phyloP scores from a whole-genome alignment of 2,113 vertebrate species.

The Parus major region DNA sequence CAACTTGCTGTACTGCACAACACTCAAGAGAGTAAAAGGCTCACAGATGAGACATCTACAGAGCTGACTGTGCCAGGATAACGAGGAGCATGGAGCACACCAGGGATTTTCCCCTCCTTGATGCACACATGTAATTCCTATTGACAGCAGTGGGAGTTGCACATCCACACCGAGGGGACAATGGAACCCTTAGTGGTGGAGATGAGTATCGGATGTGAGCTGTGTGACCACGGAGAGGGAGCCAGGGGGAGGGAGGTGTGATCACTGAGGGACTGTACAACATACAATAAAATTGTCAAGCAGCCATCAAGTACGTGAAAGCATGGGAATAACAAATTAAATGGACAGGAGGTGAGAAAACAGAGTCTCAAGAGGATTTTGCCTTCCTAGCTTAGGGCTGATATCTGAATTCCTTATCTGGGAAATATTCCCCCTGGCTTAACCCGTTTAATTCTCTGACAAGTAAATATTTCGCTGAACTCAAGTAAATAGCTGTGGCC shows the following conservation, averaged over 20 bases:
- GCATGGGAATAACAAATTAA: slow-evolving; percentile 52
- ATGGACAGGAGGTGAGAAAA: slow-evolving; percentile 53
- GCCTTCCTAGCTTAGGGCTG: slow-evolving; percentile 4
- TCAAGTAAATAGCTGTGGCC: not conserved
- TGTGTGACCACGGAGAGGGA: not conserved
- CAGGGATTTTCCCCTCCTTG: slow-evolving; percentile 14
- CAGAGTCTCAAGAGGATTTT: not conserved
- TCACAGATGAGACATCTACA: slow-evolving; percentile 19
- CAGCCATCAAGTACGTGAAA: slow-evolving; percentile 38
- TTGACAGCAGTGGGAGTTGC: slow-evolving; percentile 58
- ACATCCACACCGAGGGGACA: slow-evolving; percentile 34
- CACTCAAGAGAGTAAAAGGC: slow-evolving; percentile 37
- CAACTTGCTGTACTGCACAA: not conserved
- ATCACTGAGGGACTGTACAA: slow-evolving; percentile 25
- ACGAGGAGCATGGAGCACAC: not conserved
- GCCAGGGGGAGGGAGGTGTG: slow-evolving; percentile 17
- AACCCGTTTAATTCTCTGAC: not conserved
- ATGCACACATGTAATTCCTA: slow-evolving; percentile 11
- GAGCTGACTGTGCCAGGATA: slow-evolving; percentile 26
- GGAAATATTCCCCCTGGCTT: not conserved
- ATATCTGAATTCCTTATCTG: not conserved
- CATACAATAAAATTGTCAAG: slow-evolving; percentile 47
- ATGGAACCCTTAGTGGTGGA: slow-evolving; percentile 5
- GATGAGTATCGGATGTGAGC: slow-evolving; percentile 50
- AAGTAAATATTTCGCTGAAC: not conserved